Evolutionary conservation across 2,888 invertebrate species (phyloP), one percentile per base, ranked within the genome.

Genomic region (Leucania comma): DNA sequence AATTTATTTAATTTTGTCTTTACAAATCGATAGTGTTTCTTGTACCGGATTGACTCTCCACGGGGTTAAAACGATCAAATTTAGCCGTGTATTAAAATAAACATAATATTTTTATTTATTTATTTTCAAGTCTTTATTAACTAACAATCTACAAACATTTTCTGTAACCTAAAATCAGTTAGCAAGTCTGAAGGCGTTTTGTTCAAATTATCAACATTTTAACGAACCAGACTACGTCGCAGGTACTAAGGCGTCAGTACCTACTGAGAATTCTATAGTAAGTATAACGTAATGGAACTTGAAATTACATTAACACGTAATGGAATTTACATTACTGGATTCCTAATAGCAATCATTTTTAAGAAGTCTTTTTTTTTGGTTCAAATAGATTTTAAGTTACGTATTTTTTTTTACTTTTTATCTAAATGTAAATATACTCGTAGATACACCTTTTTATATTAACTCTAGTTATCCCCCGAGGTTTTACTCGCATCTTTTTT

Each of bases 241-340:
- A 48, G 46, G 46, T 48, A 48, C 46, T n/a, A 48, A 9, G n/a
- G n/a, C 20, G n/a, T n/a, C 20, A 8, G 83, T 32, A 32, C 17
- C 1, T 10, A 63, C 20, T n/a, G 46, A 9, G n/a, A n/a, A 20
- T 48, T 87, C 78, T 83, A 84, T 80, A 80, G 83, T 85, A 87
- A 80, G 83, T 82, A 85, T 69, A 80, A 78, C 81, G 84, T 86
- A 85, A 87, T 88, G 82, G 87, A 85, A 86, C 82, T 76, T 75
- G 78, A 84, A 86, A 87, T 88, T 85, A 86, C 82, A 88, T 88
- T 87, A 86, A 82, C 85, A 73, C 51, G 77, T 82, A 87, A 86
- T 84, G 75, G 82, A 78, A 86, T 86, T 87, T 81, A 80, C 83
- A 80, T 88, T 88, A 87, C 86, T 86, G 79, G 84, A 86, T 89